phyloP scores from a whole-genome alignment of 2,797 vertebrate genomes.

The Rhyacichthys aspro region DNA sequence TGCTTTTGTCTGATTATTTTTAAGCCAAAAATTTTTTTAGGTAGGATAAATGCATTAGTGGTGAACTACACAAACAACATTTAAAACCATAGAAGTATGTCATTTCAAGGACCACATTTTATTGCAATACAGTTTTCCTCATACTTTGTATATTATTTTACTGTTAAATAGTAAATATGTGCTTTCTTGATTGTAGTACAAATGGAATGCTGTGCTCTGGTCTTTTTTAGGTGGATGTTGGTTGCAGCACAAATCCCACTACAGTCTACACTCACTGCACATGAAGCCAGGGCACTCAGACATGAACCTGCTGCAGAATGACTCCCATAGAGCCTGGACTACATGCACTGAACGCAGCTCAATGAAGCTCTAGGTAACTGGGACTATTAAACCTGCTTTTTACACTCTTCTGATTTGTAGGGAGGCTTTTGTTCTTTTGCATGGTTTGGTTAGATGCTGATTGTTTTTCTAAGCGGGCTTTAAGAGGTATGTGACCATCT shows the following conservation, averaged over 20 bases:
- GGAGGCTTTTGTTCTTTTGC: background rate
- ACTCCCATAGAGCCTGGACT: conserved; percentile 41
- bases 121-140: no score
- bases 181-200: no score
- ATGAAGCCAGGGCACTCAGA: conserved; percentile 17
- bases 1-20: no score
- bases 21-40: no score
- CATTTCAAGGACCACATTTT: no score
- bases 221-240: background rate
- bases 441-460: background rate
- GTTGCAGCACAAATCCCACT: background rate
- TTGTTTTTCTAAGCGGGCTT: background rate
- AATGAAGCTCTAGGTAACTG: conserved; percentile 66
- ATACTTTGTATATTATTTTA: no score
- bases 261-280: background rate
- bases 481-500: background rate
- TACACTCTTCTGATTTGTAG: background rate
- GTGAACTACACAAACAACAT: no score
- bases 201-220: conserved; percentile 7
- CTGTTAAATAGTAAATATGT: no score
- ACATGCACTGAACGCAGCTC: conserved; percentile 41
- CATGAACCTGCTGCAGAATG: conserved; percentile 45
- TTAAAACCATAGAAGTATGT: no score
- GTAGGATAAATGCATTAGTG: no score
- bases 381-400: background rate